phyloP scores from a whole-genome alignment of 2,797 vertebrate genomes.

The Syngnathus rostellatus region DNA sequence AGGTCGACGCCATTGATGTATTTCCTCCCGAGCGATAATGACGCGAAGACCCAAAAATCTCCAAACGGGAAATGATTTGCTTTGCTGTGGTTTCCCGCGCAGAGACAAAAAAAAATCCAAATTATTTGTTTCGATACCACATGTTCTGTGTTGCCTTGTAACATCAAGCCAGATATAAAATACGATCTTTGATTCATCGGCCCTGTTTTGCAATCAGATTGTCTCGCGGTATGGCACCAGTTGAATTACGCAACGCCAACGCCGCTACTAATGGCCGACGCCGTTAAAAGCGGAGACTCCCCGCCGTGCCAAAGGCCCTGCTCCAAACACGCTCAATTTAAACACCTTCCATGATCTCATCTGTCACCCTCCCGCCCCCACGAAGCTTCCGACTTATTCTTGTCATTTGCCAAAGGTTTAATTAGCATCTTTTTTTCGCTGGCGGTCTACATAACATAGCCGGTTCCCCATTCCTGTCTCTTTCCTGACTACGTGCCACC shows the following conservation, averaged over 20 bases:
- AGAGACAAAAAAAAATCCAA: not conserved
- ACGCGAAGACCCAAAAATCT: not conserved
- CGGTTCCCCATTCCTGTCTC: no score
- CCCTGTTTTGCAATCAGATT: no score
- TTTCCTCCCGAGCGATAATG: conserved; percentile 4
- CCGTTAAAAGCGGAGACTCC: not conserved
- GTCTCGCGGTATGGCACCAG: not conserved
- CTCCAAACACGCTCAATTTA: not conserved
- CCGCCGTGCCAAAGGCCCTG: not conserved
- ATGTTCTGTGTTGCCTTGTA: conserved; percentile 5
- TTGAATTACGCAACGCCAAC: not conserved
- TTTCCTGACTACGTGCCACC: no score
- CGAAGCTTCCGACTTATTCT: not conserved
- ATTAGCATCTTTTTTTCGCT: no score
- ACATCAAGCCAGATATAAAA: no score
- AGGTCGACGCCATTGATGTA: not conserved
- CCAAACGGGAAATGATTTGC: not conserved
- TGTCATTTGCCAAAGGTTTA: no score
- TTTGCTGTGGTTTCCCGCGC: not conserved
- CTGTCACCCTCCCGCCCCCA: not conserved
- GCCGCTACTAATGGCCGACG: not conserved
- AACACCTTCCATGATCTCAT: conserved; percentile 4
- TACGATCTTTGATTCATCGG: no score
- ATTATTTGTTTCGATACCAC: conserved; percentile 5
- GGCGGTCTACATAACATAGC: no score